Evolutionary conservation across 2,113 vertebrate species (phyloP).

Genomic region (Oryzias woworae): DNA sequence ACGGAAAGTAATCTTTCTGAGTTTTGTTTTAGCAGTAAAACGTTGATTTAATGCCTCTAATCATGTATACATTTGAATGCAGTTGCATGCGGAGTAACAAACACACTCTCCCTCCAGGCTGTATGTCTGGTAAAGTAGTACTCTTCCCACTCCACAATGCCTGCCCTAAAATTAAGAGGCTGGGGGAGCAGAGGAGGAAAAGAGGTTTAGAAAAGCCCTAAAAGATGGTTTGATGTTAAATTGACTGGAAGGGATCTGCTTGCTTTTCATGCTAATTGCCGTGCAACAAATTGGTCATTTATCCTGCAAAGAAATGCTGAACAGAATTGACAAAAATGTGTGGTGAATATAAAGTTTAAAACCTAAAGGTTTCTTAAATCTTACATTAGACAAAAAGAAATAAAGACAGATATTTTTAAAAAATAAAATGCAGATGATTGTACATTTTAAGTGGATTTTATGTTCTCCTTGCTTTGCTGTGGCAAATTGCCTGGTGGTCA

Average conservation of each 20-base stretch:
- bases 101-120: conserved; percentile 40
- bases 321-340: not conserved
- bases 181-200: conserved; percentile 32
- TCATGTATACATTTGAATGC: not conserved
- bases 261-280: conserved; percentile 70
- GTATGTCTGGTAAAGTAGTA: conserved; percentile 49
- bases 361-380: not conserved
- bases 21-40: too few relatives aligned
- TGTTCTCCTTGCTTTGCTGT: conserved; percentile 4
- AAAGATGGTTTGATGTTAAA: conserved; percentile 64
- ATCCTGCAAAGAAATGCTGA: conserved; percentile 59
- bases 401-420: conserved; percentile 10
- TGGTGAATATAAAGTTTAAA: too few relatives aligned
- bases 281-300: conserved; percentile 71
- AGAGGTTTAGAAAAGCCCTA: conserved; percentile 51
- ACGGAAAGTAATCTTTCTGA: too few relatives aligned
- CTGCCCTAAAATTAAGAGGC: conserved; percentile 52
- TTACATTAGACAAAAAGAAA: conserved; percentile 8
- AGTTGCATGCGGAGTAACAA: conserved; percentile 12
- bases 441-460: conserved; percentile 22
- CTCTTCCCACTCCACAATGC: conserved; percentile 64
- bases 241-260: conserved; percentile 68
- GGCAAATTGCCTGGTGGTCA: not conserved
- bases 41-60: not conserved
- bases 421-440: conserved; percentile 30